Evolutionary conservation across 2,113 vertebrate genomes (phyloP).

Genomic region (Myxocyprinus asiaticus): DNA sequence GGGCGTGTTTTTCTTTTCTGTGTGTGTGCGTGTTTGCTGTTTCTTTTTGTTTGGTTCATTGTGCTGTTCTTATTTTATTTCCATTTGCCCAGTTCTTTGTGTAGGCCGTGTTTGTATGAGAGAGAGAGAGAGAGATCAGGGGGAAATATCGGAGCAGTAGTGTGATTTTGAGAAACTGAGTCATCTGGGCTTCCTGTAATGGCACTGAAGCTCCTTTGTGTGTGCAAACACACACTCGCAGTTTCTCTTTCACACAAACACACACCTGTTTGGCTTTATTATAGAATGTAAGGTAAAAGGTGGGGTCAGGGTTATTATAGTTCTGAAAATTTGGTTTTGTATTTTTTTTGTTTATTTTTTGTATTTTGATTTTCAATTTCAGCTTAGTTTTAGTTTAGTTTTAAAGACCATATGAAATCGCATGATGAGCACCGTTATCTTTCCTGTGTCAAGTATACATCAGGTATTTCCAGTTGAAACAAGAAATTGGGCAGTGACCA

Average conservation of each 20-base stretch:
- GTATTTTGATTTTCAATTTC: neutral
- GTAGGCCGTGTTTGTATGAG: conserved; percentile 44
- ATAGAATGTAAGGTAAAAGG: conserved; percentile 45
- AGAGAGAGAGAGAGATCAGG: conserved; percentile 32
- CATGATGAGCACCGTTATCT: too few relatives aligned
- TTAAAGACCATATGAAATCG: too few relatives aligned
- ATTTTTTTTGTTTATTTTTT: neutral
- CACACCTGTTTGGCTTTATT: conserved; percentile 19
- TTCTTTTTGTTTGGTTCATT: conserved; percentile 42
- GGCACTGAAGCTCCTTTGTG: conserved; percentile 35
- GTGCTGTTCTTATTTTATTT: conserved; percentile 40
- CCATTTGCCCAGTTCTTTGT: conserved; percentile 20
- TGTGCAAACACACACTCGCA: conserved; percentile 28
- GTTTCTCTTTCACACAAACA: neutral
- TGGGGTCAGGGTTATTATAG: neutral
- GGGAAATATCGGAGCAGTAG: conserved; percentile 44
- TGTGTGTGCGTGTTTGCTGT: neutral
- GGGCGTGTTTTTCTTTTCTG: conserved; percentile 34
- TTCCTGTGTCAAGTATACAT: too few relatives aligned
- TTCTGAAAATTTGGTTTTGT: neutral
- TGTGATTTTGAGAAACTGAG: conserved; percentile 59
- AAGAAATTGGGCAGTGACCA: too few relatives aligned
- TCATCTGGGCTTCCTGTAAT: conserved; percentile 62
- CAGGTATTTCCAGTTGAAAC: too few relatives aligned
- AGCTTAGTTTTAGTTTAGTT: too few relatives aligned